Percentiles rank a stretch among this genome's conserved stretches.
Evolutionary conservation across 1,140 invertebrate genomes (phyloP).

Genomic region (Pinna nobilis): DNA sequence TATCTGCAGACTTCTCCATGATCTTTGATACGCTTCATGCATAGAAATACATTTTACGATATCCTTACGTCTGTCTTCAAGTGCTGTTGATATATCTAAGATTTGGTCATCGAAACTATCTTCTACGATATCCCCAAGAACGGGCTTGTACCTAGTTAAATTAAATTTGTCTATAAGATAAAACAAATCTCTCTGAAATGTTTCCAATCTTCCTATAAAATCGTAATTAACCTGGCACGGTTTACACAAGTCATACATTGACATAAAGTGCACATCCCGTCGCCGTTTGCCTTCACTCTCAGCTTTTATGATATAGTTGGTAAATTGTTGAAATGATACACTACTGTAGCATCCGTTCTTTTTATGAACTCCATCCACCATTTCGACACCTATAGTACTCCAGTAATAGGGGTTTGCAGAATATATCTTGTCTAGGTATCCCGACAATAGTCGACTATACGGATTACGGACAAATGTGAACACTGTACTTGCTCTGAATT

Average conservation of each 20-base stretch:
- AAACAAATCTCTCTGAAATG: constrained; percentile 33
- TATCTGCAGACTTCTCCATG: constrained; percentile 35
- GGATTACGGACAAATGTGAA: constrained; percentile 45
- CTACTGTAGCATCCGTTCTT: constrained; percentile 34
- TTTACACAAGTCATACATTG: constrained; percentile 23
- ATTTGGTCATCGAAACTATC: constrained; percentile 23
- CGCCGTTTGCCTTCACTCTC: not conserved
- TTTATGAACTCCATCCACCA: not conserved
- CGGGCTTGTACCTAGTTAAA: constrained; percentile 13
- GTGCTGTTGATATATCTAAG: constrained; percentile 14
- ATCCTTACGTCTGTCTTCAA: constrained; percentile 11
- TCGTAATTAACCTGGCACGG: constrained; percentile 35
- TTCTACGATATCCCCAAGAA: constrained; percentile 13
- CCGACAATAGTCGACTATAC: constrained; percentile 39
- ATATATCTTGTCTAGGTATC: constrained; percentile 45
- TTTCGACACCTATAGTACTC: constrained; percentile 24
- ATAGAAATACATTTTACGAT: constrained; percentile 33
- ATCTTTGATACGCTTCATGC: constrained; percentile 22
- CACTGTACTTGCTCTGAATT: not conserved
- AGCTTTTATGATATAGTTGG: constrained; percentile 34
- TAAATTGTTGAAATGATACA: constrained; percentile 39
- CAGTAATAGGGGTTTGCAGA: constrained; percentile 42
- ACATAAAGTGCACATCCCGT: constrained; percentile 32
- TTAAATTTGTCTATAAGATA: constrained; percentile 37
- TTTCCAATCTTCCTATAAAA: constrained; percentile 42